These are phyloP conservation scores for Brachionus koreanus DNA, from an alignment of 1,140 invertebrate species.

Conservation along the genomic window DNA sequence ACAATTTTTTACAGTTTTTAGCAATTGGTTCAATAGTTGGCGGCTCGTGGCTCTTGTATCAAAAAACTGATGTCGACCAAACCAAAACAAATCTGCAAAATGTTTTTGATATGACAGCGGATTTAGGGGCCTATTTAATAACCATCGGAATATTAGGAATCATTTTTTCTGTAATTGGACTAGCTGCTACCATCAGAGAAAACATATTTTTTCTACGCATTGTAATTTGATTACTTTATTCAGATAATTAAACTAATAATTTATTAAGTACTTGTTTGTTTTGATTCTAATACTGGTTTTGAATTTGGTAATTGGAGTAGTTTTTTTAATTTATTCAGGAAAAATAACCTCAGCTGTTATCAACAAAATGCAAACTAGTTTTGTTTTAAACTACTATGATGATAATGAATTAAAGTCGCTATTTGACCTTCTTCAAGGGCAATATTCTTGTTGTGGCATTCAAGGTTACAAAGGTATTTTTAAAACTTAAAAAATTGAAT, in stretches of 20 bases:
- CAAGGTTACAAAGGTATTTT: not conserved
- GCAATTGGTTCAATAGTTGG: conserved; percentile 4
- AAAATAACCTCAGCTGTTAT: conserved; percentile 8
- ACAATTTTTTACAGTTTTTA: not conserved
- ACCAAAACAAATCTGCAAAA: not conserved
- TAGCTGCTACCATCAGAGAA: conserved; percentile 17
- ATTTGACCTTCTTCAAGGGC: conserved; percentile 21
- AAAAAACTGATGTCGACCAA: not conserved
- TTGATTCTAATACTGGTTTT: not conserved
- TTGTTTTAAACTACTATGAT: conserved; percentile 1
- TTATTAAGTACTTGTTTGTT: not conserved
- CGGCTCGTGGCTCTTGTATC: conserved; percentile 38
- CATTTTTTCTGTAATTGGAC: conserved; percentile 7
- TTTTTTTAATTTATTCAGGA: conserved; percentile 41
- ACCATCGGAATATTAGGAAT: conserved; percentile 5
- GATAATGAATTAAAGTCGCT: conserved; percentile 12
- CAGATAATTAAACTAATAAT: not conserved
- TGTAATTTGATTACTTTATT: not conserved
- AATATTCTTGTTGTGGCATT: conserved; percentile 40
- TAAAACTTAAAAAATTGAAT: too few species aligned
- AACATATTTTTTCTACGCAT: not conserved
- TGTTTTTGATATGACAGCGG: conserved; percentile 20
- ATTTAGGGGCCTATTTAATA: conserved; percentile 35
- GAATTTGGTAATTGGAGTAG: conserved; percentile 20
- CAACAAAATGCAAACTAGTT: not conserved